A percentile compares a stretch with the other conserved stretches of the same genome.
These are phyloP conservation scores for Seira musarum DNA, from an alignment of 2,888 invertebrate genomes.

Conservation along the genomic window DNA sequence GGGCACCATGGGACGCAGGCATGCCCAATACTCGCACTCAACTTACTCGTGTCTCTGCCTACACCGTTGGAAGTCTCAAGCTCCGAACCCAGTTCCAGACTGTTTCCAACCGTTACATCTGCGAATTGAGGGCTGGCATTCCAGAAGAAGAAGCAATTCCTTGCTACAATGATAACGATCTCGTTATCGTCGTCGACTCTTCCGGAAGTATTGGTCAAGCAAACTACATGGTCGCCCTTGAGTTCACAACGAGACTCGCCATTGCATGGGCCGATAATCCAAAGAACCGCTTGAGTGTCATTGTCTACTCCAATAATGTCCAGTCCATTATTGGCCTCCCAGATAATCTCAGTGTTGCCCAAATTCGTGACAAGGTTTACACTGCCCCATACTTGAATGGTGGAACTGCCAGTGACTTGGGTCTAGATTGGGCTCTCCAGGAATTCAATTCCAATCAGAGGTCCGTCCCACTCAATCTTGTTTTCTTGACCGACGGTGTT, in stretches of 20 bases:
- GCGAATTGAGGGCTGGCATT: background rate
- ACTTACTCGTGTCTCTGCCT: background rate
- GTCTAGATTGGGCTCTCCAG: background rate
- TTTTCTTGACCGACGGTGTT: constrained; percentile 37
- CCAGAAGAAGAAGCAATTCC: constrained; percentile 10
- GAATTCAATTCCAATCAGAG: constrained; percentile 5
- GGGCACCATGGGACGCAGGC: constrained; percentile 24
- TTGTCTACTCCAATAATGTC: constrained; percentile 10
- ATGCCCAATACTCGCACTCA: constrained; percentile 9
- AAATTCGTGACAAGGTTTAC: background rate
- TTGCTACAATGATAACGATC: constrained; percentile 43
- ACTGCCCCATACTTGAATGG: constrained; percentile 15
- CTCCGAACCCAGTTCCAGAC: constrained; percentile 15
- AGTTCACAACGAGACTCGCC: constrained; percentile 28
- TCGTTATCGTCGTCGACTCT: constrained; percentile 43
- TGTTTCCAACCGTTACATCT: background rate
- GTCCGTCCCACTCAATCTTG: constrained; percentile 22
- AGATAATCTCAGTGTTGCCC: background rate
- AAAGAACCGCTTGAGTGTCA: constrained; percentile 24
- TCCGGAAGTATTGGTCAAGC: constrained; percentile 31
- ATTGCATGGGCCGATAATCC: constrained; percentile 24
- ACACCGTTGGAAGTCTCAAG: background rate
- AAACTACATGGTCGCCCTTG: constrained; percentile 6
- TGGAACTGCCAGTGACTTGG: constrained; percentile 12
- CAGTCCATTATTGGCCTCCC: background rate